These are phyloP conservation scores for Pachydiplax longipennis DNA, from an alignment of 2,888 invertebrate species.

Conservation along the genomic window DNA sequence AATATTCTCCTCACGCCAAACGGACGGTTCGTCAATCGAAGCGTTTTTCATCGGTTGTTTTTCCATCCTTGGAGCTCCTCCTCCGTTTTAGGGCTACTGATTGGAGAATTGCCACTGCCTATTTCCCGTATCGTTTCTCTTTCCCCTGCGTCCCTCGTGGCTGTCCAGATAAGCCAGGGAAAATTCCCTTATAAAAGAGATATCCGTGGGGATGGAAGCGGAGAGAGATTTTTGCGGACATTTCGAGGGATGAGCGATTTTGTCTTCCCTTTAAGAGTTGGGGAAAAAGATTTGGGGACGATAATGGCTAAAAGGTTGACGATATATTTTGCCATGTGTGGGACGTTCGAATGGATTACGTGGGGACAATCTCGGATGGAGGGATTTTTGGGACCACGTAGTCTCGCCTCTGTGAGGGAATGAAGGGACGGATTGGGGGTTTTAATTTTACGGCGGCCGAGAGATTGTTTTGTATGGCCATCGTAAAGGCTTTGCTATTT, in stretches of 20 bases:
- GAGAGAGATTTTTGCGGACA: neutral
- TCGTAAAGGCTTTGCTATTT: too few relatives aligned
- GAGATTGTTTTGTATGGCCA: too few relatives aligned
- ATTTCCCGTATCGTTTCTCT: neutral
- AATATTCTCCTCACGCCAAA: neutral
- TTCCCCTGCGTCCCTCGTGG: neutral
- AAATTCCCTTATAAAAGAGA: neutral
- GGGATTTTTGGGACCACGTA: neutral
- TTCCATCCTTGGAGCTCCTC: neutral
- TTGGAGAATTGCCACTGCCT: neutral
- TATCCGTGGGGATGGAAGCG: neutral
- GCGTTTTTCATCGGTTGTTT: neutral
- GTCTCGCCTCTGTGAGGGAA: too few relatives aligned
- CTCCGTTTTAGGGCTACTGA: neutral
- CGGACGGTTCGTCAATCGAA: too few relatives aligned
- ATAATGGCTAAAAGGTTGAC: neutral
- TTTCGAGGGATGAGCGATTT: neutral
- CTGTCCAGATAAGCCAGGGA: neutral
- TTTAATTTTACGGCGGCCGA: too few relatives aligned
- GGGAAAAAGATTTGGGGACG: neutral
- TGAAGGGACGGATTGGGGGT: too few relatives aligned
- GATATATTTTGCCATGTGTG: neutral
- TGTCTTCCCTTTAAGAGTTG: neutral
- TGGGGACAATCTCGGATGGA: neutral
- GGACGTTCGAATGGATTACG: neutral